Evolutionary conservation across 2,797 vertebrate species (phyloP).

Genomic region (Momotus momota): DNA sequence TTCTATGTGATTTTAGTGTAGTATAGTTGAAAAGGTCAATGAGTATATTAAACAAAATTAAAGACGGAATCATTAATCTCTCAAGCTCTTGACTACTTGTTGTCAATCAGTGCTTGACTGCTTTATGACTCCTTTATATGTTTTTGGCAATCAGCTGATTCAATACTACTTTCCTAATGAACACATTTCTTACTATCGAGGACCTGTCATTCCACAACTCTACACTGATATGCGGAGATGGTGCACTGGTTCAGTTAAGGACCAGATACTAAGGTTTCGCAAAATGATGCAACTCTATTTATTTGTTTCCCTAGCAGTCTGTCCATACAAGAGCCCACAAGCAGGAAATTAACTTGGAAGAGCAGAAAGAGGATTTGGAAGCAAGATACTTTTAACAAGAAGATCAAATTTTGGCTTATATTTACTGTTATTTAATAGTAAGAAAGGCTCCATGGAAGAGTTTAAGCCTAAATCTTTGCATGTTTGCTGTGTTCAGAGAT

Average conservation of each 20-base stretch:
- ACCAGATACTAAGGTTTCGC: background rate
- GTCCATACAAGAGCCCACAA: background rate
- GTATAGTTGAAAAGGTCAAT: background rate
- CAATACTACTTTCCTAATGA: background rate
- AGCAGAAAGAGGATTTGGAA: background rate
- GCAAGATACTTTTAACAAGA: background rate
- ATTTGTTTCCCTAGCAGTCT: background rate
- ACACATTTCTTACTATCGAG: background rate
- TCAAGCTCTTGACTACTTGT: background rate
- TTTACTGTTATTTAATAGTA: background rate
- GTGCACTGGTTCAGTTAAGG: background rate
- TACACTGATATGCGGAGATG: background rate
- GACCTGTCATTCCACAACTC: background rate
- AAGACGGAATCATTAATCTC: background rate
- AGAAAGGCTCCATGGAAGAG: background rate
- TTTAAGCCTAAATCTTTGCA: background rate
- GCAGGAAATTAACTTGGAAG: background rate
- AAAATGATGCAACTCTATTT: background rate
- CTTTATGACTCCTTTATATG: background rate
- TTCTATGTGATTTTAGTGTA: background rate
- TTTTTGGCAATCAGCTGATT: background rate
- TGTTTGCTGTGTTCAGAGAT: background rate
- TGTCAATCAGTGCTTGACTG: background rate
- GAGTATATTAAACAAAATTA: background rate
- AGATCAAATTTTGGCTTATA: background rate